These are phyloP conservation scores for Synergus gifuensis DNA, from an alignment of 2,888 invertebrate species.

Conservation along the genomic window DNA sequence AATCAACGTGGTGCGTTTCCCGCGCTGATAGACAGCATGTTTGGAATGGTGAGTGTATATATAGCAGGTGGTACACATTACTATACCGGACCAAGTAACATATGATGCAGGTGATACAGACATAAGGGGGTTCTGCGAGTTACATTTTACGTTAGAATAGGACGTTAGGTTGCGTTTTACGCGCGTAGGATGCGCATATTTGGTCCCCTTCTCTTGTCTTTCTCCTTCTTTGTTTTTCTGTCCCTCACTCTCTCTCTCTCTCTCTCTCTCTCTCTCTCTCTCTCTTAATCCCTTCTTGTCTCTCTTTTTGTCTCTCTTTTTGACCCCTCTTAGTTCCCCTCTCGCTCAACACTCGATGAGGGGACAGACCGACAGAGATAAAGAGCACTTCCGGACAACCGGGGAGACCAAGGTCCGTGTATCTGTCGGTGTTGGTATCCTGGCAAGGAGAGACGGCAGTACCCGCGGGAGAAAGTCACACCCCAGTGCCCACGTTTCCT, in stretches of 20 bases:
- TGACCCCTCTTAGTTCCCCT: conserved; percentile 52
- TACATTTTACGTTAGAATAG: conserved; percentile 46
- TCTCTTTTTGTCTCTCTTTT: conserved; percentile 38
- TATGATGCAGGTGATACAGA: conserved; percentile 62
- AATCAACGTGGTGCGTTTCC: conserved; percentile 46
- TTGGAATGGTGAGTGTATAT: conserved; percentile 50
- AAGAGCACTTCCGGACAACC: conserved; percentile 76
- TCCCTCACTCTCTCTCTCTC: not conserved
- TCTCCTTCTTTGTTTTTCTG: conserved; percentile 32
- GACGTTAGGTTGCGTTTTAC: conserved; percentile 52
- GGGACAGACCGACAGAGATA: conserved; percentile 77
- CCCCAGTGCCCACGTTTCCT: conserved; percentile 77
- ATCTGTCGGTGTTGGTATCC: conserved; percentile 64
- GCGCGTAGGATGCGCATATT: conserved; percentile 48
- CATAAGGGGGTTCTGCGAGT: conserved; percentile 49
- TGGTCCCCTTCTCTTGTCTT: conserved; percentile 3
- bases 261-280: not conserved
- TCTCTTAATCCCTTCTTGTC: not conserved
- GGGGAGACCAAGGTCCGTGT: conserved; percentile 69
- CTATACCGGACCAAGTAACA: conserved; percentile 43
- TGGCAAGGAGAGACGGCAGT: conserved; percentile 67
- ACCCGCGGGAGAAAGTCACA: conserved; percentile 76
- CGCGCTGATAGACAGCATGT: conserved; percentile 49
- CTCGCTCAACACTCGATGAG: conserved; percentile 59
- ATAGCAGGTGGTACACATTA: conserved; percentile 61